These are phyloP conservation scores for Drosophila hydei DNA, from an alignment of 1,140 invertebrate genomes.

Conservation along the genomic window DNA sequence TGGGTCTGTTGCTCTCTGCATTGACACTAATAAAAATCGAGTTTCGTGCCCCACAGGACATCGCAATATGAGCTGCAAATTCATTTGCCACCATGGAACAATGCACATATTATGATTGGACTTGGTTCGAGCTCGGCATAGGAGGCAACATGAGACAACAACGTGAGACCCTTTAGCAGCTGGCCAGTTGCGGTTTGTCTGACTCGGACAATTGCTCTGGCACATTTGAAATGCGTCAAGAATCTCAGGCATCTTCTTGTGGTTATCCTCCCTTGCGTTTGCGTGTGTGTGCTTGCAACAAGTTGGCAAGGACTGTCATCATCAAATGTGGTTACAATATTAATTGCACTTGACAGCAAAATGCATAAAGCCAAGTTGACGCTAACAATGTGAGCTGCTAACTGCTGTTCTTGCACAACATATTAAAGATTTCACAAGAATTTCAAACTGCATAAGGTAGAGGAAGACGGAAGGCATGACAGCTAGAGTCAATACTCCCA, in stretches of 20 bases:
- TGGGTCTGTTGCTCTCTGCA: slow-evolving; percentile 25
- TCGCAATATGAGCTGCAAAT: slow-evolving; percentile 50
- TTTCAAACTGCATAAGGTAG: not conserved
- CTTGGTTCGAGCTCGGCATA: slow-evolving; percentile 6
- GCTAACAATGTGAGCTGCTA: no score
- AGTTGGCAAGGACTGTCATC: slow-evolving; percentile 22
- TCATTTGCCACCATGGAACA: slow-evolving; percentile 44
- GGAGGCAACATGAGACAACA: slow-evolving; percentile 13
- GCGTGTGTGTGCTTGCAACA: slow-evolving; percentile 35
- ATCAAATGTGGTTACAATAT: slow-evolving; percentile 25
- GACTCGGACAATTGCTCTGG: not conserved
- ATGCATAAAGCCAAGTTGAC: not conserved
- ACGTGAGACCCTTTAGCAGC: slow-evolving; percentile 10
- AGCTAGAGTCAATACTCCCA: not conserved
- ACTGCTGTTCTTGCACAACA: not conserved
- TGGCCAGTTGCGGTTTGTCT: slow-evolving; percentile 25
- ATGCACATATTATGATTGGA: slow-evolving; percentile 29
- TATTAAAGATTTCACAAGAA: not conserved
- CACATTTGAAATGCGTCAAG: slow-evolving; percentile 29
- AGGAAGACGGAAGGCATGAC: not conserved
- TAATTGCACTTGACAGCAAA: slow-evolving; percentile 25
- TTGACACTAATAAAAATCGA: slow-evolving; percentile 53
- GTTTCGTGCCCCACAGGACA: slow-evolving; percentile 36
- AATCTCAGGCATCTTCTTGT: slow-evolving; percentile 23
- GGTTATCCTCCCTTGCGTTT: slow-evolving; percentile 14